Conservation (phyloP, 2,113 vertebrate species). For the Colossoma macropomum region DNA sequence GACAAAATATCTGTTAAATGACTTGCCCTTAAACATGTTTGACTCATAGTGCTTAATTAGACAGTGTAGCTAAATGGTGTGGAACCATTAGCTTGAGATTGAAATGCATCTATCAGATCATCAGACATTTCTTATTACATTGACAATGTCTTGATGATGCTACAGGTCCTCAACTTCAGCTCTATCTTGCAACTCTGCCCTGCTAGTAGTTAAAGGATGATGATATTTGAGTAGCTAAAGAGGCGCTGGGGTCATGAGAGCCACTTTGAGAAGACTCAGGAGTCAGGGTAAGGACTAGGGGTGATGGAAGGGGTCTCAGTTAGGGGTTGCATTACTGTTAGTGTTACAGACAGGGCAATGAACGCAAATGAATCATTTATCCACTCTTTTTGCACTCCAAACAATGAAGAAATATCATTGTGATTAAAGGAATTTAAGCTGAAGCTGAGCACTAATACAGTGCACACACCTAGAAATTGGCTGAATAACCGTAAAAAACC, state of each 20-base stretch:
- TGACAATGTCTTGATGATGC: not conserved
- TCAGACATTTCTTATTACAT: not conserved
- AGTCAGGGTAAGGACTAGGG: constrained; percentile 1
- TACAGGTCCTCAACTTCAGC: not conserved
- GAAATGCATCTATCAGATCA: not conserved
- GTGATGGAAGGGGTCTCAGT: not conserved
- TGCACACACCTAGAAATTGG: too few species aligned
- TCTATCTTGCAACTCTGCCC: not conserved
- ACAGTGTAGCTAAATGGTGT: not conserved
- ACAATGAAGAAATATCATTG: not conserved
- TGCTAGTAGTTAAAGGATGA: not conserved
- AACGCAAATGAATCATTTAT: not conserved
- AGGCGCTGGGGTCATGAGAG: not conserved
- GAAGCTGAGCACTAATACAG: not conserved
- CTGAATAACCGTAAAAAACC: too few species aligned
- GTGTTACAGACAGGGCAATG: not conserved
- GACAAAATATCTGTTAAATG: too few species aligned
- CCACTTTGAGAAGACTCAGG: not conserved
- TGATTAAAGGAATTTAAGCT: not conserved
- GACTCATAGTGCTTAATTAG: not conserved
- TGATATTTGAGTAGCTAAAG: not conserved
- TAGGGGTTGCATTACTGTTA: not conserved
- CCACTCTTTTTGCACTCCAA: not conserved
- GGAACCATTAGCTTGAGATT: not conserved
- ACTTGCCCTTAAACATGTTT: not conserved